Percentiles rank a stretch among this genome's conserved stretches.
Conservation (phyloP, 2,797 vertebrate species). For the Myotis daubentonii region DNA sequence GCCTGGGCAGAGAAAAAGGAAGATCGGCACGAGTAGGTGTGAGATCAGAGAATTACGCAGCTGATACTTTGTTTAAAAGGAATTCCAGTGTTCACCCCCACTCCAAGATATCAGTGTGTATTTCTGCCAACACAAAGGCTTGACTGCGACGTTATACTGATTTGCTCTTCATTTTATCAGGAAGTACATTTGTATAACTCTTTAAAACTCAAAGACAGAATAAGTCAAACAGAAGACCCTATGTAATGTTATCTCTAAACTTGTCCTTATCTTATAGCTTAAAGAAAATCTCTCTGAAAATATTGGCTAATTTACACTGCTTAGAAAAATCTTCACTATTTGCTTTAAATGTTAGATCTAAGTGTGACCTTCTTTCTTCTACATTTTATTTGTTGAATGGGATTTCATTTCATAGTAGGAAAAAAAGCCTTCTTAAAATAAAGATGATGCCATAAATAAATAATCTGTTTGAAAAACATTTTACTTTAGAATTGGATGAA, state of each 20-base stretch:
- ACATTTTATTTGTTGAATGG: constrained; percentile 29
- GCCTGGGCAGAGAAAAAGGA: constrained; percentile 23
- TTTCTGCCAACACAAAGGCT: constrained; percentile 52
- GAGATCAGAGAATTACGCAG: constrained; percentile 51
- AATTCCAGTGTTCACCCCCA: constrained; percentile 8
- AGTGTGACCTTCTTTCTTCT: background rate
- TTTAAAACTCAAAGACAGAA: background rate
- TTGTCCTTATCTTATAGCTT: constrained; percentile 15
- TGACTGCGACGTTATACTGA: background rate
- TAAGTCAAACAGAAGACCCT: background rate
- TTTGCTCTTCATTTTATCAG: constrained; percentile 44
- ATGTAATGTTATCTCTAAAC: background rate
- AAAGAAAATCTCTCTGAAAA: constrained; percentile 34
- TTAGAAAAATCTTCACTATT: constrained; percentile 51
- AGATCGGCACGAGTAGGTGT: background rate
- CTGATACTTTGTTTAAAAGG: constrained; percentile 54
- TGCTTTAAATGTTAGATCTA: background rate
- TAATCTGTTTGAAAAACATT: constrained; percentile 17
- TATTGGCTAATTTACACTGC: background rate
- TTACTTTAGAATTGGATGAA: background rate
- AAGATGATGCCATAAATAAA: background rate
- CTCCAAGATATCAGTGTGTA: constrained; percentile 7
- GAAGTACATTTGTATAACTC: constrained; percentile 7
- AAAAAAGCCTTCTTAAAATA: constrained; percentile 3
- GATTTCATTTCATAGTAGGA: background rate